Evolutionary conservation across 2,888 invertebrate species (phyloP), one percentile per base, ranked within the genome.

Genomic region (Esperia sulphurella): DNA sequence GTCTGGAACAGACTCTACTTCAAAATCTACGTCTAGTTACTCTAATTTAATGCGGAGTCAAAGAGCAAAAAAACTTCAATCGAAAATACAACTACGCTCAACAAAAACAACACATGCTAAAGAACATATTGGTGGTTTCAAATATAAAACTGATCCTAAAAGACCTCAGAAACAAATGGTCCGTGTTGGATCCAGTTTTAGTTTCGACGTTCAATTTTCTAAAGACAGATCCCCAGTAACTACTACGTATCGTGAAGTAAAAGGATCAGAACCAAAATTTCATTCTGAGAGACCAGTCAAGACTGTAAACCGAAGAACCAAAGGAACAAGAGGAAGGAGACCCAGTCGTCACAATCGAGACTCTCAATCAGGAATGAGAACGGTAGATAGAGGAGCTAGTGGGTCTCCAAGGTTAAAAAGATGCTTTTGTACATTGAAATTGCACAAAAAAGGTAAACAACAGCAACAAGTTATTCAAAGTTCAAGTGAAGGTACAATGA

Each of bases 341-440:
- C 3, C 6, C 10, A n/a, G 2, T 2, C 14, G 14, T 14, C 13
- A 39, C 8, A 39, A 14, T 39, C 13, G 21, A 31, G 8, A 13
- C n/a, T 13, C 44, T 28, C 39, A 39, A 7, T 39, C 39, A 39
- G 39, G 39, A 39, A 39, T n/a, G 8, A 39, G 14, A n/a, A 39
- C 14, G 39, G 13, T 8, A 40, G 48, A 50, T 33, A 53, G 48
- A 52, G 51, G 45, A 41, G 52, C 56, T 3, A 44, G 53, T 9
- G 33, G 49, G 12, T 41, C 40, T n/a, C 62, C 67, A n/a, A 57
- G 60, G 14, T 45, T 71, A 12, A 72, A 71, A 54, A 60, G 63
- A 45, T 71, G 75, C 55, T 68, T 71, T 47, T 71, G 69, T 52
- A 67, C 69, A 21, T 49, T 69, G 13, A 61, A 67, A 49, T 61